Base-by-base conservation (phyloP, 2,888 invertebrate genomes). In the Cylloceria caligata region DNA sequence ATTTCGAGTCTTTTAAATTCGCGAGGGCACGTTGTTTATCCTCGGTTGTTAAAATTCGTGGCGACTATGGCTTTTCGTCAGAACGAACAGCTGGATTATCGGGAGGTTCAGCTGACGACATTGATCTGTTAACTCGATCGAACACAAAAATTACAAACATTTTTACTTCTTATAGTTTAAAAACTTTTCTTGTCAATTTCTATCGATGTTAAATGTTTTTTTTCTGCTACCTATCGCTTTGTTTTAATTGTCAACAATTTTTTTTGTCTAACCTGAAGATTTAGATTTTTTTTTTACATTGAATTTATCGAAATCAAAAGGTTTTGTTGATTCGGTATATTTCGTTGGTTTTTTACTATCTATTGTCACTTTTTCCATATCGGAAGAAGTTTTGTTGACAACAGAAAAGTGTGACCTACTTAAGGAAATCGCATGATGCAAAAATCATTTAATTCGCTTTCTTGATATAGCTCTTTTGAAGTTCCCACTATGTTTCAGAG, bases 1-100 rank as follows among this genome's bases (percentile, higher is more conserved):
- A 24, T 55, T 49, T 9, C 4, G 27, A 5, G 24, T 30, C 11
- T 27, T 27, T 55, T 55, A 1, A 27, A 27, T 6, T 24, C 30
- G 27, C 24, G n/a, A 13, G 4, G 27, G 55, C 13, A 52, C n/a
- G n/a, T 30, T 62, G 64, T 39, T 39, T 64, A 36, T 62, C 19
- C 11, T 21, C 11, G 39, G 11, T 4, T 9, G 39, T 62, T 39
- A 11, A 65, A 9, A 9, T 4, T 27, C 9, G 7, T 16, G 13
- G 39, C 21, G 27, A 55, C n/a, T 13, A 19, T 13, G 34, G 52
- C 16, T 60, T 42, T 34, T 78, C 30, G 49, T 42, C 39, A 36
- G 30, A 72, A 79, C 64, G 24, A 88, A 87, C 87, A 87, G 87
- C 87, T 88, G 87, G 86, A 76, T 86, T 83, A 84, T 55, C 75